Percentiles rank a stretch among this genome's conserved stretches.
phyloP scores from a whole-genome alignment of 2,888 invertebrate species.

The Macaria liturata region DNA sequence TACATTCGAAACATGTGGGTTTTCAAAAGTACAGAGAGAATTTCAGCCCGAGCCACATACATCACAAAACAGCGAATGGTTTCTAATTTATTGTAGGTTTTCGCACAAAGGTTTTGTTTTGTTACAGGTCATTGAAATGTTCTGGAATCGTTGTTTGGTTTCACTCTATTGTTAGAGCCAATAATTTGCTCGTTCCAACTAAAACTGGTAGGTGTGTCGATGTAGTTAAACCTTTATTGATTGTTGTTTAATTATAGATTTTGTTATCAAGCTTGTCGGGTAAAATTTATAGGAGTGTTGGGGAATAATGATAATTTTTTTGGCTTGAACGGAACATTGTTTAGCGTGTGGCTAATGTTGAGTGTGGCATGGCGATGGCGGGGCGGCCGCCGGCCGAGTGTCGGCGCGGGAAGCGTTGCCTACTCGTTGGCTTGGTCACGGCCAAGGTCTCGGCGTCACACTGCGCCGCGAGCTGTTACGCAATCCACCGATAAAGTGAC shows the following conservation, averaged over 20 bases:
- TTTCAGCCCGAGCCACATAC: conserved; percentile 23
- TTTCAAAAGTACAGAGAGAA: conserved; percentile 12
- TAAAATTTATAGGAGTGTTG: conserved; percentile 6
- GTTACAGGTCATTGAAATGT: conserved; percentile 24
- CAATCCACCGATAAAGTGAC: conserved; percentile 60
- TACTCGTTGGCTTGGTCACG: conserved; percentile 70
- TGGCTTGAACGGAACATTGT: conserved; percentile 38
- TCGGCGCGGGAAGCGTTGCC: conserved; percentile 64
- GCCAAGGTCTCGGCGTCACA: conserved; percentile 74
- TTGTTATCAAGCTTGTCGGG: conserved; percentile 14
- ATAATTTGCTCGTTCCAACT: conserved; percentile 18
- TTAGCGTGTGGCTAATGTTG: conserved; percentile 55
- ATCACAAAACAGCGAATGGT: conserved; percentile 8
- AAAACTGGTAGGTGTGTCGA: conserved; percentile 12
- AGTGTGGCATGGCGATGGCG: conserved; percentile 35
- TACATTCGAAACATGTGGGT: conserved; percentile 5
- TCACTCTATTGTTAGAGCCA: conserved; percentile 21
- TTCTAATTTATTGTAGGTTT: conserved; percentile 12
- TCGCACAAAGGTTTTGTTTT: conserved; percentile 20
- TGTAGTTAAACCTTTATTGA: conserved; percentile 18
- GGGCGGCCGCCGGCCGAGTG: conserved; percentile 35
- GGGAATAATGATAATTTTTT: conserved; percentile 7
- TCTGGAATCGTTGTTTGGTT: conserved; percentile 25
- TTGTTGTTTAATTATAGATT: conserved; percentile 20
- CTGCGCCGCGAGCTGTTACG: conserved; percentile 62